Conservation (phyloP, 2,888 invertebrate genomes). For the Melinaea marsaeus region DNA sequence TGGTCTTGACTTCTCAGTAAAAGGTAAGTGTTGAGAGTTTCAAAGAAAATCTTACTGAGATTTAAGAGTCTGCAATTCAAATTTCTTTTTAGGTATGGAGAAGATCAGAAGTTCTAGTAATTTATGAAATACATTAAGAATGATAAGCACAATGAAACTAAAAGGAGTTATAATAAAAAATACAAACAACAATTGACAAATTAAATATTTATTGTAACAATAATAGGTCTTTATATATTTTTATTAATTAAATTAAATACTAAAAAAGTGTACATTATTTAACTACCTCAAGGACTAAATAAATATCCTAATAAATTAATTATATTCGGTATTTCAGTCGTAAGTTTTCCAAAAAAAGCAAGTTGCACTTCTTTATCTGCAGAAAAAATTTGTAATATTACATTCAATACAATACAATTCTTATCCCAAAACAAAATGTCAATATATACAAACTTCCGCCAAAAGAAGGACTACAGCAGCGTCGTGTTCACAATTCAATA, state of each 20-base stretch:
- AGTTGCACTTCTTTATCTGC: constrained; percentile 63
- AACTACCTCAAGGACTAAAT: constrained; percentile 4
- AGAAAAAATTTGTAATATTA: constrained; percentile 24
- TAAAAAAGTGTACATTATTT: background rate
- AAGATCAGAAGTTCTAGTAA: constrained; percentile 29
- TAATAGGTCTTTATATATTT: background rate
- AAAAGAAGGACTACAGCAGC: constrained; percentile 52
- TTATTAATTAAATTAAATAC: background rate
- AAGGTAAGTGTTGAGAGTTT: constrained; percentile 38
- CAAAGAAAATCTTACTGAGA: constrained; percentile 6
- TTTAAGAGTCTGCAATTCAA: constrained; percentile 11
- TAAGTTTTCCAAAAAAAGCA: constrained; percentile 59
- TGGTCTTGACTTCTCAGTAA: constrained; percentile 49
- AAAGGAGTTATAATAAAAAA: no score
- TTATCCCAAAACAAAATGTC: background rate
- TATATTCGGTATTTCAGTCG: constrained; percentile 54
- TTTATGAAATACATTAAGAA: constrained; percentile 9
- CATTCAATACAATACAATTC: background rate
- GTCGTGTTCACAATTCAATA: constrained; percentile 44
- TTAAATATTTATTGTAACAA: background rate
- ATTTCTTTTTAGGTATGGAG: constrained; percentile 41
- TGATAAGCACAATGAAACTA: background rate
- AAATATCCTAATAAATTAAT: constrained; percentile 26
- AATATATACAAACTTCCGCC: constrained; percentile 48
- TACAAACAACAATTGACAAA: no score